Base-by-base conservation (phyloP, 2,888 invertebrate genomes). In the Schizaphis graminum region DNA sequence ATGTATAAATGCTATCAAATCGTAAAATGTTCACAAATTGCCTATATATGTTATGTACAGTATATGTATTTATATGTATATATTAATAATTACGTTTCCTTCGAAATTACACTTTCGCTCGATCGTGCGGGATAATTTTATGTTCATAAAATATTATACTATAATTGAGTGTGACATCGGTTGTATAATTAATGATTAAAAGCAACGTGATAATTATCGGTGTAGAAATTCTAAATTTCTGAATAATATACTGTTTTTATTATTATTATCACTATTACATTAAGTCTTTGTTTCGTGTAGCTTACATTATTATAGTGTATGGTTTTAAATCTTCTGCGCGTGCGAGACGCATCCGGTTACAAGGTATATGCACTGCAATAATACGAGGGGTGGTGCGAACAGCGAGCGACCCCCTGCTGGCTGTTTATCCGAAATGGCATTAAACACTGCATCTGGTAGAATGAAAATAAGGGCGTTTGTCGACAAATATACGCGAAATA, bases 401-500 rank as follows among this genome's bases (percentile, higher is more conserved):
- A 1, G 13, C 26, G 4, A 21, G 16, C 49, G 21, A 91, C 67
- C 35, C 49, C 61, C 44, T 10, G 41, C 57, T 44, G 67, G 8
- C 28, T 77, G n/a, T 47, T 84, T 53, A 61, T 47, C 61, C 35
- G 92, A 91, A 91, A 61, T 2, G 47, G 0, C 87, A 41, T 49
- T 67, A 49, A 84, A 53, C 49, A 85, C 41, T 56, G 56, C 92
- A 93, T 77, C 44, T 77, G 88, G 89, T n/a, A 11, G 61, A 21
- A 3, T 77, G 49, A 87, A 92, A 67, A 87, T 41, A 49, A 92
- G 92, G 92, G 92, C 35, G 87, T 24, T 61, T 41, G 91, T n/a
- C 53, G 53, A 93, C 41, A 89, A 53, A 89, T 77, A 77, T n/a
- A 41, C 28, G 89, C 85, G 91, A 91, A 94, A 94, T 94, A 86